Evolutionary conservation across 2,797 vertebrate genomes (phyloP).

Genomic region (Ctenochaetus hawaiiensis): DNA sequence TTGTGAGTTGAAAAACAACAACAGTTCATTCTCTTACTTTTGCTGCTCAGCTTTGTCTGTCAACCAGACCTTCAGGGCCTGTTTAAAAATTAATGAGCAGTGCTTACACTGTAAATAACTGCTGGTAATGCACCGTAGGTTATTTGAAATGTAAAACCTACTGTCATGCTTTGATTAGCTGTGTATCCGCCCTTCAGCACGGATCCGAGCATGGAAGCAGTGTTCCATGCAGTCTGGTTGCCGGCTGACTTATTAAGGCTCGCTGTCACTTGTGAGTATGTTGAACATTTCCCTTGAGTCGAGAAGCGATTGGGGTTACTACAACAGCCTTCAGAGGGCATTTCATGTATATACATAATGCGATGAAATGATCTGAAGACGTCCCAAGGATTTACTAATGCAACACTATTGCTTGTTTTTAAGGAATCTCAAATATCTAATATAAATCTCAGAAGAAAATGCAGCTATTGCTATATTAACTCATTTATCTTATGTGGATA

Average conservation of each 20-base stretch:
- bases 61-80: conserved; percentile 84
- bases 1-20: conserved; percentile 77
- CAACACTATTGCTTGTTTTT: conserved; percentile 3
- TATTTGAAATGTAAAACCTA: conserved; percentile 87
- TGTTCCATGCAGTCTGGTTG: conserved; percentile 64
- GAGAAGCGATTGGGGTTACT: conserved; percentile 41
- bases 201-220: conserved; percentile 41
- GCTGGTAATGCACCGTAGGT: conserved; percentile 82
- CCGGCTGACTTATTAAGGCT: conserved; percentile 66
- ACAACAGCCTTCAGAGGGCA: conserved; percentile 39
- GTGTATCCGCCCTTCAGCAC: conserved; percentile 77
- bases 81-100: conserved; percentile 86
- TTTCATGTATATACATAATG: conserved; percentile 38
- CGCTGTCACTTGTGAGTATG: conserved; percentile 53
- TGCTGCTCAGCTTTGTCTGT: conserved; percentile 83
- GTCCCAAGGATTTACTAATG: conserved; percentile 45
- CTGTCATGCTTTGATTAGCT: conserved; percentile 85
- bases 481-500: conserved; percentile 4
- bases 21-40: conserved; percentile 73
- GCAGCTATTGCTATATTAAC: not conserved
- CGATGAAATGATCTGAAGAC: conserved; percentile 30
- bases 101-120: conserved; percentile 87
- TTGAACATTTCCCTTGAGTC: conserved; percentile 53
- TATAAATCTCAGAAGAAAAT: conserved; percentile 22
- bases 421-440: not conserved